A percentile compares a stretch with the other conserved stretches of the same genome.
Conservation (phyloP, 2,888 invertebrate species). For the Platycheirus rosarum region DNA sequence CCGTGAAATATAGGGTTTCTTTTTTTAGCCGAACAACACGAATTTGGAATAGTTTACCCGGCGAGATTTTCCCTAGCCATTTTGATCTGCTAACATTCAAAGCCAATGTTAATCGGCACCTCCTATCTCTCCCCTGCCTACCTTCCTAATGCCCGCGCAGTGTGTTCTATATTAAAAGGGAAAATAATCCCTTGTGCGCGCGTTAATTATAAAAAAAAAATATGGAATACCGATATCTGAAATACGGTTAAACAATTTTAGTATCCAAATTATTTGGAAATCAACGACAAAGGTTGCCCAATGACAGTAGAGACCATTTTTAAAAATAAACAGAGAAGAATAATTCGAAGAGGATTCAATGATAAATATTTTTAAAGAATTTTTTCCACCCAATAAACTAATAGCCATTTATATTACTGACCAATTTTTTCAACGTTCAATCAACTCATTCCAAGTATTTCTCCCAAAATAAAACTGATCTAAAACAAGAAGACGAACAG, state of each 20-base stretch:
- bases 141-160: too few species aligned
- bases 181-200: too few species aligned
- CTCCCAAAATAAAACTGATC: conserved; percentile 29
- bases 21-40: too few species aligned
- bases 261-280: conserved; percentile 15
- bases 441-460: conserved; percentile 31
- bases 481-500: conserved; percentile 58
- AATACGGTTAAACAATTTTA: conserved; percentile 69
- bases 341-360: conserved; percentile 32
- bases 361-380: conserved; percentile 40
- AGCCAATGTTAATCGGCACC: too few species aligned
- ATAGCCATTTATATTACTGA: conserved; percentile 43
- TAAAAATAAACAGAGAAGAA: conserved; percentile 29
- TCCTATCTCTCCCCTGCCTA: too few species aligned
- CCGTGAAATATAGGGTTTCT: too few species aligned
- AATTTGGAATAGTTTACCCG: too few species aligned
- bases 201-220: too few species aligned
- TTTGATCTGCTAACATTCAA: too few species aligned
- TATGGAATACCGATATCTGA: conserved; percentile 2
- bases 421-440: conserved; percentile 27
- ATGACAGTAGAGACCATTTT: conserved; percentile 4
- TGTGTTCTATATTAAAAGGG: too few species aligned
- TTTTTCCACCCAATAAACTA: conserved; percentile 36
- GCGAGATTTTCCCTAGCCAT: too few species aligned
- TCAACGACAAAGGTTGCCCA: not conserved